Evolutionary conservation across 1,140 invertebrate genomes (phyloP), one percentile per base, ranked within the genome.

Genomic region (Vanessa tameamea): DNA sequence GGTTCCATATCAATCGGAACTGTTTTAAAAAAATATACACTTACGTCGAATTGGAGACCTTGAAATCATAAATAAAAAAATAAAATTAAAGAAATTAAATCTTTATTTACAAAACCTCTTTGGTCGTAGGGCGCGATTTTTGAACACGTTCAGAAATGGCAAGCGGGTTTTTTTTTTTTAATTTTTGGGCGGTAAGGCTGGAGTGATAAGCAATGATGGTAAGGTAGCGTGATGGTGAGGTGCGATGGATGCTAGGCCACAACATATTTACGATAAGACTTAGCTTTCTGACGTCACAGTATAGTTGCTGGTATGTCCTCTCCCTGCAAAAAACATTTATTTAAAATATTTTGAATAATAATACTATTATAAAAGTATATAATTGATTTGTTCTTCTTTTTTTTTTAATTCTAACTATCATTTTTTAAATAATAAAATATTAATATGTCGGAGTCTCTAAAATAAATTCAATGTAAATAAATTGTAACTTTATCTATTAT

Each of bases 221-320:
- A 89, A 90, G 87, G 88, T 91, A 92, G 90, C 89, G 82, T 82
- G 83, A 87, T 89, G 82, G 84, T 78, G 82, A 83, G 26, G 84
- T 78, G 82, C 82, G 53, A 68, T 68, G 66, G 66, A 87, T 87
- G 82, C 57, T 61, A 61, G 80, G 82, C 87, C 86, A 88, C 85
- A 88, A 91, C 86, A 89, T 77, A 87, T 82, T 85, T 85, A 90
- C 78, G 80, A 86, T 84, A 82, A 84, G 82, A 92, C 89, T 92
- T 92, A 92, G 88, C 90, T 92, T 85, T 89, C 72, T 75, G 87
- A 72, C 75, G 84, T 92, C 86, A 92, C 68, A 92, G 86, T 70
- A 92, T 82, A 72, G 90, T 92, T 37, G 86, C 90, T 61, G 89
- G 90, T 86, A 91, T 88, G 87, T 92, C 90, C 87, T 91, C 88